Conservation (phyloP, 2,113 vertebrate species). For the Spheniscus mendiculus region DNA sequence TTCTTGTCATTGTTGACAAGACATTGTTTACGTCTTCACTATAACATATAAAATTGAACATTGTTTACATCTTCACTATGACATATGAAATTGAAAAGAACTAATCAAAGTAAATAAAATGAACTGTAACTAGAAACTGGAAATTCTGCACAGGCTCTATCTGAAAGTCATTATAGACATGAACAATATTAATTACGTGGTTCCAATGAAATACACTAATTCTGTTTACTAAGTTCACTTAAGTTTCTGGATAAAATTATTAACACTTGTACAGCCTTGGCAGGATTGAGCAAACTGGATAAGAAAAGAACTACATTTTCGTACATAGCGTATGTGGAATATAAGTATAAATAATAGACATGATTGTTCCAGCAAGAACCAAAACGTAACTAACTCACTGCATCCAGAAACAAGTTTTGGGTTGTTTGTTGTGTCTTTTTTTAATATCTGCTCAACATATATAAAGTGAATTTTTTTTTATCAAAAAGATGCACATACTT, state of each 20-base stretch:
- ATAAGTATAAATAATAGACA: not conserved
- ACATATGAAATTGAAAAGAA: not conserved
- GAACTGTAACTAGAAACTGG: not conserved
- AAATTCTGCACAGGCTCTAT: not conserved
- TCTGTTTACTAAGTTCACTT: not conserved
- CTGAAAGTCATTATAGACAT: not conserved
- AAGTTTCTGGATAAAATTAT: not conserved
- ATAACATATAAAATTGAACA: not conserved
- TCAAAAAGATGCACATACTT: not conserved
- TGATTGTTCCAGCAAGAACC: not conserved
- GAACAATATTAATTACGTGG: not conserved
- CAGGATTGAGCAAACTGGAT: not conserved
- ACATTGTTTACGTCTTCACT: not conserved
- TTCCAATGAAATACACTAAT: not conserved
- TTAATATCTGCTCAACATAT: not conserved
- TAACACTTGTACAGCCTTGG: not conserved
- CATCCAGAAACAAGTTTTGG: not conserved
- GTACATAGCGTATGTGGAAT: not conserved
- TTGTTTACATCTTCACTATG: not conserved
- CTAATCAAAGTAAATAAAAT: not conserved
- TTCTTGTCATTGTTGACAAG: not conserved
- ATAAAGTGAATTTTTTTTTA: not conserved
- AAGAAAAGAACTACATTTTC: not conserved
- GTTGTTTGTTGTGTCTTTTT: not conserved
- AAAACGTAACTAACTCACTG: not conserved